Evolutionary conservation across 2,888 invertebrate genomes (phyloP), one percentile per base, ranked within the genome.

Genomic region (Meloe dianella): DNA sequence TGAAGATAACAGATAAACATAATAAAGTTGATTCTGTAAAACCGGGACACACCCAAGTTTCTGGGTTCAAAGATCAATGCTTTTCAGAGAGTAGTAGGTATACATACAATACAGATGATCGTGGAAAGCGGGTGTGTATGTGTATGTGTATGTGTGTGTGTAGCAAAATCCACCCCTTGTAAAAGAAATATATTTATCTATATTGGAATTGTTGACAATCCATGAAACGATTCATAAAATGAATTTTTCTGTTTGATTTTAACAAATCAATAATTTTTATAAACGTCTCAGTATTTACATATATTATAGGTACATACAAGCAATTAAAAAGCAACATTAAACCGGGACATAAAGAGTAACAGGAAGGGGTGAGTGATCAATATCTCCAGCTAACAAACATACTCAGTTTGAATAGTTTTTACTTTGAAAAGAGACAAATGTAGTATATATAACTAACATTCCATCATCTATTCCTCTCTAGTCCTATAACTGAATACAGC

Each of bases 381-480:
- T 54, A 54, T 54, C 54, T 22, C 54, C 24, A 54, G 54, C 54
- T 24, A 54, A 54, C 54, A 54, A 24, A 54, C 14, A 54, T 9
- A 8, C 54, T 9, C 54, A 14, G 54, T 54, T 75, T 73, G 73
- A 74, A 73, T 75, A 73, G 72, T 54, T 54, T 54, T 54, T 54
- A 24, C 14, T 75, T 24, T 54, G 24, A 65, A 64, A 67, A 67
- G 66, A 77, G 79, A 76, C 78, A 79, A 77, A 74, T 74, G 76
- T 78, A 75, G 73, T 76, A 76, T 74, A 72, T 41, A 41, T 41
- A 41, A 41, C 41, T 41, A 41, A 75, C 79, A 78, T 78, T 78
- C 74, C 76, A 76, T 79, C 79, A 77, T 74, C 76, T 73, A 73
- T 76, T 76, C 74, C 73, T 68, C 68, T 74, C 75, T 73, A 70